Conservation (phyloP, 2,797 vertebrate genomes). For the Chaunax sp. region DNA sequence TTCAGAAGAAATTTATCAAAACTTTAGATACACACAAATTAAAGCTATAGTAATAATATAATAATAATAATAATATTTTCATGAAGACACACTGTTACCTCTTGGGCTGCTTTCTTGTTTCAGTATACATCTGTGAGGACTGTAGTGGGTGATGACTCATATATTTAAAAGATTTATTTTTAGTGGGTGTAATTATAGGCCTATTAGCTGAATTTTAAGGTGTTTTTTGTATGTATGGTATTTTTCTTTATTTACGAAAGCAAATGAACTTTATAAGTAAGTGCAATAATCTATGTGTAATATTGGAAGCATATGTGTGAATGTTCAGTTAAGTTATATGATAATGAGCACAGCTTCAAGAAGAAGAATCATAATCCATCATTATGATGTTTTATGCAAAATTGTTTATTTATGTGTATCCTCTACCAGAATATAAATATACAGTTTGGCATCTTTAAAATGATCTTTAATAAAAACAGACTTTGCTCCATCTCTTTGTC, state of each 20-base stretch:
- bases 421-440: slow-evolving; percentile 4
- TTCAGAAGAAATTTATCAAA: slow-evolving; percentile 13
- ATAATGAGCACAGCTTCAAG: not conserved
- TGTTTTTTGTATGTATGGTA: slow-evolving; percentile 36
- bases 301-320: slow-evolving; percentile 8
- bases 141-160: slow-evolving; percentile 19
- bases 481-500: not conserved
- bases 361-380: slow-evolving; percentile 1
- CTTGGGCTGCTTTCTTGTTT: slow-evolving; percentile 26
- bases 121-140: slow-evolving; percentile 13
- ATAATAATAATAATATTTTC: slow-evolving; percentile 21
- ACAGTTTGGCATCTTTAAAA: not conserved
- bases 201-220: slow-evolving; percentile 6
- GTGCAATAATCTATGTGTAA: slow-evolving; percentile 11
- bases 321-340: slow-evolving; percentile 8
- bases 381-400: slow-evolving; percentile 1
- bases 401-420: not conserved
- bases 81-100: slow-evolving; percentile 7
- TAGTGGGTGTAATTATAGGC: not conserved
- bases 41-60: slow-evolving; percentile 24
- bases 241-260: slow-evolving; percentile 18
- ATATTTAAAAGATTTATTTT: slow-evolving; percentile 20
- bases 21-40: slow-evolving; percentile 15
- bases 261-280: slow-evolving; percentile 5
- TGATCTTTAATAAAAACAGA: slow-evolving; percentile 5